Evolutionary conservation across 2,113 vertebrate species (phyloP).

Genomic region (Elaphurus davidianus): DNA sequence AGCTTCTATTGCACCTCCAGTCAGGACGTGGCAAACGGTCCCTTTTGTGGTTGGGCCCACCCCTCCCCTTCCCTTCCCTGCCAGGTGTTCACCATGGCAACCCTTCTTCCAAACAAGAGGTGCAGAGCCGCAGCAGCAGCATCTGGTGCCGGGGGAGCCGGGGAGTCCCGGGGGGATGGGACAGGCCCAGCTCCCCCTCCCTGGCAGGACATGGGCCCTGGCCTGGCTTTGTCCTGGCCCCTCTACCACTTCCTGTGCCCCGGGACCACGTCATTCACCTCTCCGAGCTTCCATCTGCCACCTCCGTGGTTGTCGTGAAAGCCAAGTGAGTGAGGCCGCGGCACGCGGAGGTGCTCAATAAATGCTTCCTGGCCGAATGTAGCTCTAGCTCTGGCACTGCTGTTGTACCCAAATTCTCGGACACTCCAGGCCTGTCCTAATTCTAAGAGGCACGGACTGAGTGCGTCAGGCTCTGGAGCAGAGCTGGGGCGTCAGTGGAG

Average conservation of each 20-base stretch:
- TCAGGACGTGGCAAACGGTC: slow-evolving; percentile 20
- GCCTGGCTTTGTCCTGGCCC: neutral
- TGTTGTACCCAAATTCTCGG: neutral
- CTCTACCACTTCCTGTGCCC: neutral
- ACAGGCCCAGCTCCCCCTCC: neutral
- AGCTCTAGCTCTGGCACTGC: neutral
- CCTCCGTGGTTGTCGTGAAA: neutral
- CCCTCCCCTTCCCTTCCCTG: neutral
- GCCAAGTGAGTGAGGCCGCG: neutral
- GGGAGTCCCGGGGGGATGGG: neutral
- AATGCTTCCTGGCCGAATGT: neutral
- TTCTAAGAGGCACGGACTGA: neutral
- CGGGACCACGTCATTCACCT: neutral
- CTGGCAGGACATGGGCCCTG: neutral
- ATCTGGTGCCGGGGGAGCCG: neutral
- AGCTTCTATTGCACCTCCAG: slow-evolving; percentile 17
- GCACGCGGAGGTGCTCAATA: neutral
- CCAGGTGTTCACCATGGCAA: slow-evolving; percentile 75
- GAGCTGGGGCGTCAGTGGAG: neutral
- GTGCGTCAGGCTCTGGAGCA: neutral
- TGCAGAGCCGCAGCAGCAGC: neutral
- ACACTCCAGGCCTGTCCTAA: neutral
- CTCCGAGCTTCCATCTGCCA: neutral
- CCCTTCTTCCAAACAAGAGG: slow-evolving; percentile 52
- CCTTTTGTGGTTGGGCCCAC: neutral